These are phyloP conservation scores for Trichogramma dendrolimi DNA, from an alignment of 2,888 invertebrate genomes.

Conservation along the genomic window DNA sequence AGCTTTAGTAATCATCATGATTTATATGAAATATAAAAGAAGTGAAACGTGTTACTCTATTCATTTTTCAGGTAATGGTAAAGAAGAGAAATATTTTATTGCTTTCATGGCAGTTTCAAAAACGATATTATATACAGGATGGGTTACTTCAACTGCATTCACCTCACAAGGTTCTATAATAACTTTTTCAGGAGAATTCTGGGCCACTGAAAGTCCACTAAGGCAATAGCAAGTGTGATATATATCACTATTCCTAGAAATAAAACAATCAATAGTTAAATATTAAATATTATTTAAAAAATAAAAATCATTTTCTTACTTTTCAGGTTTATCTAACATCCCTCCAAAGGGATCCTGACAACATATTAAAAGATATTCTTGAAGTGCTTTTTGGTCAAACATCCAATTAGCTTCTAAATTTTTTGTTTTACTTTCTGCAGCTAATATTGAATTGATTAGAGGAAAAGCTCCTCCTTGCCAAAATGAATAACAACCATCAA, in stretches of 20 bases:
- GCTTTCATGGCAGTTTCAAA: slow-evolving; percentile 41
- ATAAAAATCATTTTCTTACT: slow-evolving; percentile 59
- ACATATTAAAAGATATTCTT: slow-evolving; percentile 90
- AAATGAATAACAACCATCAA: slow-evolving; percentile 98
- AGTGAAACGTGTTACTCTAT: no score
- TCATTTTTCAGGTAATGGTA: slow-evolving; percentile 39
- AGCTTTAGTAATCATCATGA: no score
- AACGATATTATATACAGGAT: slow-evolving; percentile 47
- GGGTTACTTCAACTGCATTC: slow-evolving; percentile 43
- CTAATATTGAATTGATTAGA: slow-evolving; percentile 72
- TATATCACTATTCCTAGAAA: slow-evolving; percentile 74
- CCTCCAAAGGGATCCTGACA: slow-evolving; percentile 88
- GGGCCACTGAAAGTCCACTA: slow-evolving; percentile 91
- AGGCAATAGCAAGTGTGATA: slow-evolving; percentile 97
- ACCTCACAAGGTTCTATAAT: slow-evolving; percentile 48
- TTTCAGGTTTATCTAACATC: slow-evolving; percentile 92
- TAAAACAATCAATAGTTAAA: slow-evolving; percentile 11
- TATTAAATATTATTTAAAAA: slow-evolving; percentile 9
- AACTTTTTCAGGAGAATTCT: slow-evolving; percentile 57
- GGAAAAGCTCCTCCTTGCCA: slow-evolving; percentile 96
- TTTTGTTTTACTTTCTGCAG: slow-evolving; percentile 48
- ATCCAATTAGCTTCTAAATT: slow-evolving; percentile 59
- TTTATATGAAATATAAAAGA: no score
- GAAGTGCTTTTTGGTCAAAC: slow-evolving; percentile 82
- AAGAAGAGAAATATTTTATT: slow-evolving; percentile 40